A percentile compares a stretch with the other conserved stretches of the same genome.
Conservation (phyloP, 2,888 invertebrate genomes). For the Chalcis sispes region DNA sequence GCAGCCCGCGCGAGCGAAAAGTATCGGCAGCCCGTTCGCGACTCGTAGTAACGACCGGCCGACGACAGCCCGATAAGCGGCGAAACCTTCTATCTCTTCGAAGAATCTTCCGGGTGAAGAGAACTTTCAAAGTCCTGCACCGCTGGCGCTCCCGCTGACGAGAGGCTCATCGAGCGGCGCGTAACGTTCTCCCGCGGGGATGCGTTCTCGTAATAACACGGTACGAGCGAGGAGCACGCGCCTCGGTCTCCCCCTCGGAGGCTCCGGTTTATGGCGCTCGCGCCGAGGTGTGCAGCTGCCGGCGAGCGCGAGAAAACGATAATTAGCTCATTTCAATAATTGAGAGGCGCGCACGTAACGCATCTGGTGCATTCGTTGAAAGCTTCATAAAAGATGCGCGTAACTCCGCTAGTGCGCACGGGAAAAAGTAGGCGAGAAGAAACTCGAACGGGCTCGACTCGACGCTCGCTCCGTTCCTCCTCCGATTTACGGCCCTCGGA, state of each 20-base stretch:
- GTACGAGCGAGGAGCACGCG: conserved; percentile 15
- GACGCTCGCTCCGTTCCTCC: conserved; percentile 25
- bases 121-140: conserved; percentile 32
- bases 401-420: conserved; percentile 19
- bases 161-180: conserved; percentile 29
- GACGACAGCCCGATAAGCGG: conserved; percentile 48
- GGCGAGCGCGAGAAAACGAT: conserved; percentile 64
- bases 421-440: conserved; percentile 31
- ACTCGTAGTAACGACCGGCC: conserved; percentile 27
- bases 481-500: conserved; percentile 42
- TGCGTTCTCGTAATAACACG: conserved; percentile 43
- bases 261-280: neutral
- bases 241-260: no score
- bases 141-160: no score
- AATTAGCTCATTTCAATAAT: conserved; percentile 76
- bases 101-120: conserved; percentile 52
- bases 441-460: conserved; percentile 36
- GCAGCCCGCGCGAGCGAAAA: neutral
- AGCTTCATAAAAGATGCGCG: conserved; percentile 48
- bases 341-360: conserved; percentile 71
- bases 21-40: conserved; percentile 41
- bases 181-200: conserved; percentile 25
- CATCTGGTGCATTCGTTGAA: conserved; percentile 68
- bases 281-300: conserved; percentile 49
- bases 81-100: conserved; percentile 37